A percentile compares a stretch with the other conserved stretches of the same genome.
Conservation (phyloP, 2,888 invertebrate genomes). For the Nasonovia ribisnigri region DNA sequence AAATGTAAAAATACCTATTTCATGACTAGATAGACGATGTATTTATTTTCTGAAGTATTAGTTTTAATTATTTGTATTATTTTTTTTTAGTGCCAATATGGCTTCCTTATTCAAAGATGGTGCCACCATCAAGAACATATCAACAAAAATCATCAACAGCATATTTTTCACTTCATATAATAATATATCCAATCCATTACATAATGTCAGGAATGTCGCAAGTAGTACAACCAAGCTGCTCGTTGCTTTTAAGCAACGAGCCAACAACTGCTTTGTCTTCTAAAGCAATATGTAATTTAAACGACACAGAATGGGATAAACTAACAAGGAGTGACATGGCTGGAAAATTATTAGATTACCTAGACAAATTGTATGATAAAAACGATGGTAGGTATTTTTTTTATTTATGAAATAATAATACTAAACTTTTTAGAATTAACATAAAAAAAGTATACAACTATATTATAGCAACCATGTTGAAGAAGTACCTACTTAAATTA, state of each 20-base stretch:
- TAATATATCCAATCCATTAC: constrained; percentile 20
- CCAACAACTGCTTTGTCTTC: constrained; percentile 13
- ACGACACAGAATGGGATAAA: constrained; percentile 64
- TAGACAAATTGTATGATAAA: constrained; percentile 63
- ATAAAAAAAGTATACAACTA: neutral
- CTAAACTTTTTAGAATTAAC: neutral
- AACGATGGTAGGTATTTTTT: constrained; percentile 56
- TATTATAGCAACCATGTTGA: neutral
- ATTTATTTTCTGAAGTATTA: neutral
- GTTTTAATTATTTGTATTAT: constrained; percentile 65
- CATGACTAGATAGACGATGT: neutral
- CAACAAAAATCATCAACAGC: constrained; percentile 27
- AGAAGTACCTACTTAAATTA: neutral
- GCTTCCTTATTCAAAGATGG: constrained; percentile 74
- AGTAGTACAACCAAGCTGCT: constrained; percentile 42
- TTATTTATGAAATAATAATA: neutral
- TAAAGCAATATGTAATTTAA: constrained; percentile 58
- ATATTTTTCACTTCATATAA: constrained; percentile 11
- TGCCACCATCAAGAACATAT: constrained; percentile 30
- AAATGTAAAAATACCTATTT: neutral
- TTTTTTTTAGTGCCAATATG: constrained; percentile 84
- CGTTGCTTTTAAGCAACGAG: constrained; percentile 59
- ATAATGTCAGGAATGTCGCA: constrained; percentile 51
- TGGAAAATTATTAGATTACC: constrained; percentile 65
- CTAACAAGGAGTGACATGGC: constrained; percentile 66